phyloP scores from a whole-genome alignment of 2,888 invertebrate species.

The Clostera curtula region DNA sequence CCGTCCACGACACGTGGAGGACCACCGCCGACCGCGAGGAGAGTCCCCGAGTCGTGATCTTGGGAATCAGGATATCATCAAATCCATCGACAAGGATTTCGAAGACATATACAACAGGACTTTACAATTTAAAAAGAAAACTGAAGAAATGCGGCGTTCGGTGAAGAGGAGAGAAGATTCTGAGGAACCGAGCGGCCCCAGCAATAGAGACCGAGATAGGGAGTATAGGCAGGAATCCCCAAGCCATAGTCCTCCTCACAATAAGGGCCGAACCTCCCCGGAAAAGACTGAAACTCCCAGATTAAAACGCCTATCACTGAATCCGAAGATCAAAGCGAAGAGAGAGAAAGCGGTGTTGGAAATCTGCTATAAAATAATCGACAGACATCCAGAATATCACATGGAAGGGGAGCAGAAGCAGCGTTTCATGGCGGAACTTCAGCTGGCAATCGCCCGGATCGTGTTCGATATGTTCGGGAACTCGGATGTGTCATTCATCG shows the following conservation, averaged over 20 bases:
- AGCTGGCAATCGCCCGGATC: constrained; percentile 25
- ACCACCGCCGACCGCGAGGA: constrained; percentile 18
- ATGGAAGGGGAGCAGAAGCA: constrained; percentile 27
- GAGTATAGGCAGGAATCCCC: constrained; percentile 7
- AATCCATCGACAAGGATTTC: constrained; percentile 43
- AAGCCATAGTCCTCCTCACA: too few relatives aligned
- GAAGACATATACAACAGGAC: constrained; percentile 52
- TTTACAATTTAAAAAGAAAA: constrained; percentile 46
- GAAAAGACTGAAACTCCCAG: constrained; percentile 4
- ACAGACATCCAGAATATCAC: constrained; percentile 28
- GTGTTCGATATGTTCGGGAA: constrained; percentile 46
- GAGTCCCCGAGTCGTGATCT: constrained; percentile 20
- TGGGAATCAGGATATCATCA: constrained; percentile 17
- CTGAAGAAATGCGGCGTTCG: constrained; percentile 40
- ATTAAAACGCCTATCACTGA: constrained; percentile 1
- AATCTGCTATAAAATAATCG: constrained; percentile 37
- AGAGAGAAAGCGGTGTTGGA: constrained; percentile 48
- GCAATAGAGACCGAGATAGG: constrained; percentile 18
- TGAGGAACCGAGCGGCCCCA: constrained; percentile 15
- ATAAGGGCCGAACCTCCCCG: constrained; percentile 1
- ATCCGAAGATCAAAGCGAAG: constrained; percentile 26
- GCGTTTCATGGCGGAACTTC: constrained; percentile 37
- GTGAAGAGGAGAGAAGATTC: constrained; percentile 19
- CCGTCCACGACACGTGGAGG: constrained; percentile 12
- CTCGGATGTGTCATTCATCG: constrained; percentile 51